Evolutionary conservation across 2,113 vertebrate genomes (phyloP), one percentile per base, ranked within the genome.

Genomic region (Salvator merianae): DNA sequence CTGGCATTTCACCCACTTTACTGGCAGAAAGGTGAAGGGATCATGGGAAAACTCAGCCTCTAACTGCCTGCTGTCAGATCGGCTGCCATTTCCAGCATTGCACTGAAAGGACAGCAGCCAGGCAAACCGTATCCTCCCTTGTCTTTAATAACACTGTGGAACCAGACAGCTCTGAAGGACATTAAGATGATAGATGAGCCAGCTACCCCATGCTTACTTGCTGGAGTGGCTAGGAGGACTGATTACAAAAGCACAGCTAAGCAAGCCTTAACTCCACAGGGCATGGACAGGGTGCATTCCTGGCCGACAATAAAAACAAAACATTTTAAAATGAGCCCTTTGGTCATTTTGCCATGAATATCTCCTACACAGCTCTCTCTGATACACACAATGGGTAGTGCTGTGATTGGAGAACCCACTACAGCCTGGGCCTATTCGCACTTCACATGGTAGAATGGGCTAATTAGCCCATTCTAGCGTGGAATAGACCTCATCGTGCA

Each of bases 271-370:
- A 59, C 12, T 65, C 84, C 1, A 0, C 3, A 53, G 82, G 8
- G 68, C 50, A 32, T 0, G 0, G 81, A 74, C 0, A 0, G 20
- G 38, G 9, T 68, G 47, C 65, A 0, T 0, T 0, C 13, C 0
- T 0, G 13, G 0, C 0, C 12, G 66, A 28, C 40, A 30, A 0
- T 0, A 0, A 4, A 5, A 18, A 16, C 16, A 50, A 50, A 30
- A 77, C 32, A 30, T 86, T 1, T 53, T 18, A 20, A 59, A 59
- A 59, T 59, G 55, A 65, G 6, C 59, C 77, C 30, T 22, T 70
- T 66, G 82, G 79, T 65, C 26, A 82, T 59, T 0, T 0, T 53
- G 36, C 7, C 65, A 14, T 53, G 40, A 34, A 7, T 55, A n/a
- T 40, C 0, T 14, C 1, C 0, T 24, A 71, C 28, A 22, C 5